A percentile compares a stretch with the other conserved stretches of the same genome.
Evolutionary conservation across 2,113 vertebrate genomes (phyloP).

Genomic region (Columbina picui): DNA sequence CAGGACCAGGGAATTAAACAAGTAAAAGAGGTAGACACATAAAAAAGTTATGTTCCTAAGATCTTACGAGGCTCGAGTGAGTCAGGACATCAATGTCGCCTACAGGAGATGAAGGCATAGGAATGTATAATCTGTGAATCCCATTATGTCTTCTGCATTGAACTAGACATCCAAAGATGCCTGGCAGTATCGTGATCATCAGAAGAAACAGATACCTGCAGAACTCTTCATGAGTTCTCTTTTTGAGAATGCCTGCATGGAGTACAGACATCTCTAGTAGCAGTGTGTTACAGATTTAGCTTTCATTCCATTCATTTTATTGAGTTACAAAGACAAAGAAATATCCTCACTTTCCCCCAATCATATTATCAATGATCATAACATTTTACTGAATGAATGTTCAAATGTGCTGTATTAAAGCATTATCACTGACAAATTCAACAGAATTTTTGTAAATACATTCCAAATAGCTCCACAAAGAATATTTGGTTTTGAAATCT

Average conservation of each 20-base stretch:
- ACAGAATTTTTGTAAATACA: not conserved
- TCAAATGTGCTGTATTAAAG: not conserved
- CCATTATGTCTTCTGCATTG: not conserved
- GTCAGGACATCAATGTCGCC: not conserved
- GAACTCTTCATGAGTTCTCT: not conserved
- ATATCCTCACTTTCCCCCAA: not conserved
- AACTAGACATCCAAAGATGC: not conserved
- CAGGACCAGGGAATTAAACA: not conserved
- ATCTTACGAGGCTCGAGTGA: not conserved
- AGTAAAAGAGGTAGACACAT: not conserved
- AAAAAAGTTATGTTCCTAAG: not conserved
- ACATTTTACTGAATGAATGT: not conserved
- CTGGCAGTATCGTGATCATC: fast-evolving
- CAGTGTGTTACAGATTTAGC: not conserved
- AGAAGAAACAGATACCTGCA: not conserved
- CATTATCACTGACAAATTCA: not conserved
- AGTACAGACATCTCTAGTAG: not conserved
- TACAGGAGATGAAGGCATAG: not conserved
- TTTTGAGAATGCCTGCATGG: not conserved
- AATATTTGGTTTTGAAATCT: not conserved
- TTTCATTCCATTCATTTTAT: not conserved
- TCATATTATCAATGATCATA: not conserved
- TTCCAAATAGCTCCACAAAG: not conserved
- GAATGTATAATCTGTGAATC: not conserved
- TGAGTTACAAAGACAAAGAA: not conserved